Evolutionary conservation across 1,140 invertebrate genomes (phyloP), one percentile per base, ranked within the genome.

Genomic region (Papilio dardanus): DNA sequence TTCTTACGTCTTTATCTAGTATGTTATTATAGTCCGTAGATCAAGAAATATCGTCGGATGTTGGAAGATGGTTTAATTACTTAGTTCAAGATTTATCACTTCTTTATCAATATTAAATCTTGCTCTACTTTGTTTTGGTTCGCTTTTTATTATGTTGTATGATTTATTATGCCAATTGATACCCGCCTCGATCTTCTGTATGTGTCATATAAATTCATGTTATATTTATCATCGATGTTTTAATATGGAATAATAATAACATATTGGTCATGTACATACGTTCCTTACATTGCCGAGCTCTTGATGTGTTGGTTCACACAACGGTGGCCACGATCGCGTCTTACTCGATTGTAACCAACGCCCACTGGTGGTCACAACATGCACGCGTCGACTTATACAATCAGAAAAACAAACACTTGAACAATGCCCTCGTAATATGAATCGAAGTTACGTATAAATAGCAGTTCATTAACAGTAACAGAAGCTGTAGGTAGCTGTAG

Each of bases 381-480:
- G 50, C 50, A 62, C 12, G 54, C 54, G 10, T 12, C 24, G 10
- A 21, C 16, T 62, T 62, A 62, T 62, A 62, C 24, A 62, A 62
- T 62, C 30, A 62, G 24, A 58, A 58, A 58, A 28, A 58, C 54
- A 58, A 58, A 58, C 54, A 28, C 24, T 14, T 24, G 54, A 14
- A 58, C 24, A 62, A 62, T 62, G 54, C 21, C 24, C 54, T 46
- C 54, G 54, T 62, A 62, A 62, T 62, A 62, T 62, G 8, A 30
- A 30, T 62, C 24, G 21, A 28, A 62, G 24, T 62, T 62, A 62
- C 21, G 54, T 62, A 24, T 24, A 24, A 54, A 1, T 54, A 30
- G 12, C 24, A 28, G 10, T 28, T 62, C 19, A 28, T 62, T 62
- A 62, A 30, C 54, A 30, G 54, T 8, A 37, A 37, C 35, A 37